Evolutionary conservation across 2,888 invertebrate genomes (phyloP).

Genomic region (Osmoderma eremita): DNA sequence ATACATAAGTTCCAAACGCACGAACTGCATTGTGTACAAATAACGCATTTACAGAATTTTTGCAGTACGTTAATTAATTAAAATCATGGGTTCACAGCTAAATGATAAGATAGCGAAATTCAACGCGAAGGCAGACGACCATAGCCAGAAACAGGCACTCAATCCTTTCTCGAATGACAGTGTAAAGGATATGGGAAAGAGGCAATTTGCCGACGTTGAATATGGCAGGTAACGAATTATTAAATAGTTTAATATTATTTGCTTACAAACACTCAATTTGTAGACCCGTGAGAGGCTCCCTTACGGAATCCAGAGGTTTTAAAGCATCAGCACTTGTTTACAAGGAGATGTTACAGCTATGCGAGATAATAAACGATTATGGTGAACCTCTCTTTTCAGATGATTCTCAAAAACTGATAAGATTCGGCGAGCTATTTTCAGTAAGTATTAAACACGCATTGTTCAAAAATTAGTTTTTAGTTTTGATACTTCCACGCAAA

Average conservation of each 20-base stretch:
- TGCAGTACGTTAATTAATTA: too few species aligned
- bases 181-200: slow-evolving; percentile 61
- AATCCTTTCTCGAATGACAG: slow-evolving; percentile 77
- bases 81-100: slow-evolving; percentile 72
- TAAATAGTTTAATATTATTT: background rate
- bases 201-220: slow-evolving; percentile 84
- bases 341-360: slow-evolving; percentile 91
- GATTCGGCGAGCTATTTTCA: slow-evolving; percentile 89
- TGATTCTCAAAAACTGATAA: slow-evolving; percentile 78
- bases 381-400: slow-evolving; percentile 73
- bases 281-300: slow-evolving; percentile 89
- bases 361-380: slow-evolving; percentile 86
- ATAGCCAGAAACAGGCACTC: slow-evolving; percentile 79
- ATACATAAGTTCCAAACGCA: background rate
- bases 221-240: slow-evolving; percentile 77
- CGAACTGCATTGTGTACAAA: too few species aligned
- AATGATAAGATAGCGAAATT: slow-evolving; percentile 87
- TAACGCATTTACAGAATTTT: too few species aligned
- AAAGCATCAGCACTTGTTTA: slow-evolving; percentile 85
- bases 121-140: slow-evolving; percentile 82
- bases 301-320: slow-evolving; percentile 87
- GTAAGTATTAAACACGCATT: slow-evolving; percentile 64
- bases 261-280: slow-evolving; percentile 10
- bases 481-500: background rate
- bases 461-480: background rate